Base-by-base conservation (phyloP, 2,888 invertebrate genomes). In the Drosophila borealis region DNA sequence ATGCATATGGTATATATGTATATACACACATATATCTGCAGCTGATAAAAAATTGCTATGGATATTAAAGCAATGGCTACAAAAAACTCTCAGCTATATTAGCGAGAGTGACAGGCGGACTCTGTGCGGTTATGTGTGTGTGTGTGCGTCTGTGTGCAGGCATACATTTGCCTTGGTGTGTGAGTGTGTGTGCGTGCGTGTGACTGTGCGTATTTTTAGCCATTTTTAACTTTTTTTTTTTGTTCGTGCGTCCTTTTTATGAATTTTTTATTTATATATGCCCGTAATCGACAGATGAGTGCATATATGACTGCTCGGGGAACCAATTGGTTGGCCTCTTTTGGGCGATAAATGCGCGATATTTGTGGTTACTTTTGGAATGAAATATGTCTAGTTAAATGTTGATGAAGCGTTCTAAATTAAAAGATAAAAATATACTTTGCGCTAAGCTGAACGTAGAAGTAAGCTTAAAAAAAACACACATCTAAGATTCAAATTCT, bases 231-330 rank as follows among this genome's bases (percentile, higher is more conserved):
- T 56, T 50, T 33, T 34, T 29, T 46, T 44, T 39, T 25, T 41
- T 13, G 29, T 21, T 45, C 21, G n/a, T 25, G n/a, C 17, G 39
- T 39, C 34, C 6, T 33, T 59, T 68, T 69, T 65, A 78, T 81
- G 70, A 66, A 80, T 80, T 66, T 84, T 81, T 78, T 70, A 82
- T 76, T 71, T 59, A 70, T 77, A 70, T 60, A 55, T 68, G 46
- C 19, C 54, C 49, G 72, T 69, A 75, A 85, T 76, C 69, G 72
- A 37, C 68, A 69, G 64, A 67, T 83, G 78, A 83, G 78, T 71
- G 64, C 86, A 80, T 69, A 80, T 69, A 77, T 56, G 69, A 62
- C 81, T 66, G 67, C 55, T 56, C 10, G n/a, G 83, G 69, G 86
- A 82, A 41, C 17, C 46, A 29, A 42, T 55, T 55, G 36, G 36